Percentiles rank a stretch among this genome's conserved stretches.
Conservation (phyloP, 2,888 invertebrate genomes). For the Lingula anatina region DNA sequence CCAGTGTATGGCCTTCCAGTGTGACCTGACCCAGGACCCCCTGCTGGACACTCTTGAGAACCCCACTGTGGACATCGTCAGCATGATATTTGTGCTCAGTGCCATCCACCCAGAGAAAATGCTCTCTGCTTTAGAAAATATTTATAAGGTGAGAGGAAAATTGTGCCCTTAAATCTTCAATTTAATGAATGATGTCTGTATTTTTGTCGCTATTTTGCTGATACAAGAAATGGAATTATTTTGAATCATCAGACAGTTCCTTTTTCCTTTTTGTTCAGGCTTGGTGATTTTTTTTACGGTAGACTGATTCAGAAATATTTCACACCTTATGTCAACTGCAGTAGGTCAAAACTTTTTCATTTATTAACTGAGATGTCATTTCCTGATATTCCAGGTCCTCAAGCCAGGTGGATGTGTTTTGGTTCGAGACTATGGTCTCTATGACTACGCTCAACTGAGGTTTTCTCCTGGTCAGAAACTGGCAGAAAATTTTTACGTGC, state of each 20-base stretch:
- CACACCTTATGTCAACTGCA: too few species aligned
- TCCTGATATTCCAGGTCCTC: constrained; percentile 47
- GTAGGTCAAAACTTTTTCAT: too few species aligned
- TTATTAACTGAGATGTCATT: too few species aligned
- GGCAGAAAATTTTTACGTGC: constrained; percentile 84
- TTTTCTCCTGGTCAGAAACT: constrained; percentile 92
- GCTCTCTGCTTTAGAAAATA: constrained; percentile 57
- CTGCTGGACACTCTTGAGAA: constrained; percentile 58
- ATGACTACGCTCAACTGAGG: constrained; percentile 92
- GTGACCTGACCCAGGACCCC: constrained; percentile 72
- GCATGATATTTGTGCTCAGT: constrained; percentile 91
- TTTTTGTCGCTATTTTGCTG: too few species aligned
- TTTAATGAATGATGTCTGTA: too few species aligned
- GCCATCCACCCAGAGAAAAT: constrained; percentile 87
- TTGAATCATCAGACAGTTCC: too few species aligned
- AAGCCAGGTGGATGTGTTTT: constrained; percentile 72
- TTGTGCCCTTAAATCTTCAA: neutral
- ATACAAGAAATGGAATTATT: too few species aligned
- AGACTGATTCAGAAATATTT: too few species aligned
- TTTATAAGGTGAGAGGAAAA: constrained; percentile 55
- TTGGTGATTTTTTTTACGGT: too few species aligned
- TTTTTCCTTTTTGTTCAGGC: too few species aligned
- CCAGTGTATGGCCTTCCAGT: constrained; percentile 72
- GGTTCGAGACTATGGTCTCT: constrained; percentile 88
- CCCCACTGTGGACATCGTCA: constrained; percentile 68